Percentiles rank a stretch among this genome's conserved stretches.
These are phyloP conservation scores for Astyanax mexicanus DNA, from an alignment of 2,797 vertebrate genomes.

Conservation along the genomic window DNA sequence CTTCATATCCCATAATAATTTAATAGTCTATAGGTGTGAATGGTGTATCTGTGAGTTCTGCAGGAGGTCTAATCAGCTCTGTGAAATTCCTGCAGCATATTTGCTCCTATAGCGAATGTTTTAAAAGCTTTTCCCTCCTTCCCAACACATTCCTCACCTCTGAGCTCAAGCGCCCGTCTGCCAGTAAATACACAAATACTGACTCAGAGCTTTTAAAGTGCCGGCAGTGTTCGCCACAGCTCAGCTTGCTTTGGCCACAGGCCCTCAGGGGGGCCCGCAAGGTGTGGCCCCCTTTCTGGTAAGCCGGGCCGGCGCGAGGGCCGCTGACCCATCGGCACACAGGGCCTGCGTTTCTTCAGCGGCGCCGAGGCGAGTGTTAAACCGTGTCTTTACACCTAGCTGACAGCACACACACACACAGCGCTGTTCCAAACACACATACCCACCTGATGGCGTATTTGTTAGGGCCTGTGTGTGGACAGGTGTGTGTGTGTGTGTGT, in stretches of 20 bases:
- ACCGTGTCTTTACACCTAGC: constrained; percentile 48
- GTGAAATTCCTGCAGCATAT: constrained; percentile 14
- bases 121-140: constrained; percentile 20
- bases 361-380: constrained; percentile 44
- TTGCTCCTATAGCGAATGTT: constrained; percentile 21
- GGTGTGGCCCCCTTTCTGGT: constrained; percentile 42
- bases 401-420: constrained; percentile 22
- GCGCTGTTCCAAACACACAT: constrained; percentile 26
- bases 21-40: not conserved
- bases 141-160: constrained; percentile 38
- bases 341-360: constrained; percentile 38
- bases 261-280: constrained; percentile 27
- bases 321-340: constrained; percentile 49
- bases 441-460: constrained; percentile 16
- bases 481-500: not conserved
- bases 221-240: constrained; percentile 53
- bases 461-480: not conserved
- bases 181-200: constrained; percentile 40
- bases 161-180: constrained; percentile 36
- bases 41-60: not conserved
- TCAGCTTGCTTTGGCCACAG: constrained; percentile 37
- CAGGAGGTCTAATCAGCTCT: not conserved
- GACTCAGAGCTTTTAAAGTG: constrained; percentile 43
- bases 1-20: no score
- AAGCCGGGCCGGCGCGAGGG: constrained; percentile 18